These are phyloP conservation scores for Tragelaphus imberbis DNA, from an alignment of 2,113 vertebrate genomes.

Conservation along the genomic window DNA sequence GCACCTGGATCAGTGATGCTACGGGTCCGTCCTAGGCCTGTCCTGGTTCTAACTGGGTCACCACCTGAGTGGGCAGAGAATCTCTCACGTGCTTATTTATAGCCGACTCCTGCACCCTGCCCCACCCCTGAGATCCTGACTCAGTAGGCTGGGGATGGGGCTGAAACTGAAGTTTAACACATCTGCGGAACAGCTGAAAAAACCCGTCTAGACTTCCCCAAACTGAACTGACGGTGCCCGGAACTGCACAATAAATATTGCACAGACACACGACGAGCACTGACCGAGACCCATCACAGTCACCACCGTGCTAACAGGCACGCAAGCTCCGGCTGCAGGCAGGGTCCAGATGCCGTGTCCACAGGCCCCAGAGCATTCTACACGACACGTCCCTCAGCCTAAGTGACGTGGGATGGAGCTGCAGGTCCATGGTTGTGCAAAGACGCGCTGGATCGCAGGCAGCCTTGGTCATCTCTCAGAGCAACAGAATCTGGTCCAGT, in stretches of 20 bases:
- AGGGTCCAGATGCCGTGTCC: neutral
- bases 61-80: neutral
- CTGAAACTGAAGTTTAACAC: accelerated
- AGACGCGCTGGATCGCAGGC: accelerated
- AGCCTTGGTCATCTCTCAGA: neutral
- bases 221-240: accelerated
- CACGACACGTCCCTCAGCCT: accelerated
- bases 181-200: accelerated
- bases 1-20: accelerated
- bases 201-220: accelerated
- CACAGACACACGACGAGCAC: accelerated
- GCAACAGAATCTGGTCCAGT: neutral
- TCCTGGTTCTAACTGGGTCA: neutral
- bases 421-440: neutral
- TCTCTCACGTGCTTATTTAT: accelerated
- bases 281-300: accelerated
- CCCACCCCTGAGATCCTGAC: neutral
- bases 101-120: neutral
- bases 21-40: accelerated
- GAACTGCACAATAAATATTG: accelerated
- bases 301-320: accelerated
- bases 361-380: accelerated
- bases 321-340: accelerated
- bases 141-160: neutral
- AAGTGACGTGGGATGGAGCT: accelerated